These are phyloP conservation scores for Clarias laeviceps DNA, from an alignment of 2,797 vertebrate genomes.

Conservation along the genomic window DNA sequence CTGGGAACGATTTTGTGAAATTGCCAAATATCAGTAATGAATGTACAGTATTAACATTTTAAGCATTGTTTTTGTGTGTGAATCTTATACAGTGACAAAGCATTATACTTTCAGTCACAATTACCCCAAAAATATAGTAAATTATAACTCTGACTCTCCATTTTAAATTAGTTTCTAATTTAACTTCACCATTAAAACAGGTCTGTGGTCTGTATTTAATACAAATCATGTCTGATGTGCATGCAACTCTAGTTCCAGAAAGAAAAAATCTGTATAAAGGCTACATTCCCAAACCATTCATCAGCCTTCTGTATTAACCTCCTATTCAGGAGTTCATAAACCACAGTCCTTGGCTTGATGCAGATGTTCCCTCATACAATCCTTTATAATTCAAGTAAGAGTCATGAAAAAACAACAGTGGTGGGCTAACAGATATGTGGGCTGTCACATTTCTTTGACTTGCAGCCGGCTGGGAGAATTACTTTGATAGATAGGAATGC, in stretches of 20 bases:
- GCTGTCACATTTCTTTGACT: constrained; percentile 69
- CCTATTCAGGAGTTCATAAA: constrained; percentile 25
- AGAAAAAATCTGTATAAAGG: constrained; percentile 30
- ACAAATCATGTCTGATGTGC: not conserved
- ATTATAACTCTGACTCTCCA: not conserved
- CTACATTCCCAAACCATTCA: constrained; percentile 40
- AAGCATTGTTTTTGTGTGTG: not conserved
- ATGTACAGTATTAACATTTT: not conserved
- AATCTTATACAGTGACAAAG: constrained; percentile 4
- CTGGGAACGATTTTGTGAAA: not conserved
- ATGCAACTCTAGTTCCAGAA: not conserved
- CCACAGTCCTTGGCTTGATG: not conserved
- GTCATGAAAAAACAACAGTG: constrained; percentile 61
- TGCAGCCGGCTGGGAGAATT: constrained; percentile 58
- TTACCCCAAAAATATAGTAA: not conserved
- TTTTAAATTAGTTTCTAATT: not conserved
- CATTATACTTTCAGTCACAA: constrained; percentile 8
- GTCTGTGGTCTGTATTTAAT: not conserved
- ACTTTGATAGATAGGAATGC: constrained; percentile 80
- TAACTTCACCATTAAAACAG: not conserved
- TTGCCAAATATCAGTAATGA: not conserved
- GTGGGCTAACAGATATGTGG: constrained; percentile 49
- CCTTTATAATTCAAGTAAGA: constrained; percentile 70
- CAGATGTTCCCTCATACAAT: constrained; percentile 39
- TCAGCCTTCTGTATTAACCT: constrained; percentile 19